phyloP scores from a whole-genome alignment of 2,113 vertebrate genomes.

The Syngnathus floridae region DNA sequence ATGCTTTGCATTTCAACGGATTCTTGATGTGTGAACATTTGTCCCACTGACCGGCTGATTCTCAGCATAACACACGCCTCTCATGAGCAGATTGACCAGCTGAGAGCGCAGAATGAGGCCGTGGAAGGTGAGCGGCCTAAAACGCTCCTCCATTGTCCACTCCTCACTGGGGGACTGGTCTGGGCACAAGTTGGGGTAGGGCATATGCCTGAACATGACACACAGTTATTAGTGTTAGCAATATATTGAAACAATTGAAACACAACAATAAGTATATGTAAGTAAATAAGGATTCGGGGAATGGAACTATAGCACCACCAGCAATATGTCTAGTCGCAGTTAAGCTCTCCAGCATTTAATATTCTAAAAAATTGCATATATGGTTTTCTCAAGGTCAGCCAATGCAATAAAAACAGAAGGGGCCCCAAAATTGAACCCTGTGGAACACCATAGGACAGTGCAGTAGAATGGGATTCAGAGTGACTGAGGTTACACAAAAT shows the following conservation, averaged over 20 bases:
- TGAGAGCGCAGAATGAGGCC: slow-evolving; percentile 90
- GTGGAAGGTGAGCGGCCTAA: slow-evolving; percentile 93
- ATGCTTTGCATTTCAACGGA: background rate
- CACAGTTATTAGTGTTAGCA: background rate
- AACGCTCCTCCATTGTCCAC: slow-evolving; percentile 98
- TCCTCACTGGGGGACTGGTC: slow-evolving; percentile 97
- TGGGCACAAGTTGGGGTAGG: slow-evolving; percentile 93
- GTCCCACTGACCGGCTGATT: slow-evolving; percentile 82
- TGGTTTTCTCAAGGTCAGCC: too few relatives aligned
- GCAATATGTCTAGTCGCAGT: too few relatives aligned
- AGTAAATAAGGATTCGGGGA: background rate
- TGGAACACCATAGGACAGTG: too few relatives aligned
- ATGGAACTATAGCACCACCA: too few relatives aligned
- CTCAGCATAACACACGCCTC: slow-evolving; percentile 88
- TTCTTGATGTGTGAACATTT: background rate
- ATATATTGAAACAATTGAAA: background rate
- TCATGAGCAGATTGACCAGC: slow-evolving; percentile 86
- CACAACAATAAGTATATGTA: background rate
- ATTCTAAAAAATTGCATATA: too few relatives aligned
- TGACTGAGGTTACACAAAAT: too few relatives aligned
- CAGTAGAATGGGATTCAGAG: too few relatives aligned
- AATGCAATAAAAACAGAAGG: too few relatives aligned
- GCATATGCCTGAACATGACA: slow-evolving; percentile 74
- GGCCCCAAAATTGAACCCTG: too few relatives aligned
- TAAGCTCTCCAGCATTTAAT: too few relatives aligned